phyloP scores from a whole-genome alignment of 2,113 vertebrate genomes.

The Colius striatus region DNA sequence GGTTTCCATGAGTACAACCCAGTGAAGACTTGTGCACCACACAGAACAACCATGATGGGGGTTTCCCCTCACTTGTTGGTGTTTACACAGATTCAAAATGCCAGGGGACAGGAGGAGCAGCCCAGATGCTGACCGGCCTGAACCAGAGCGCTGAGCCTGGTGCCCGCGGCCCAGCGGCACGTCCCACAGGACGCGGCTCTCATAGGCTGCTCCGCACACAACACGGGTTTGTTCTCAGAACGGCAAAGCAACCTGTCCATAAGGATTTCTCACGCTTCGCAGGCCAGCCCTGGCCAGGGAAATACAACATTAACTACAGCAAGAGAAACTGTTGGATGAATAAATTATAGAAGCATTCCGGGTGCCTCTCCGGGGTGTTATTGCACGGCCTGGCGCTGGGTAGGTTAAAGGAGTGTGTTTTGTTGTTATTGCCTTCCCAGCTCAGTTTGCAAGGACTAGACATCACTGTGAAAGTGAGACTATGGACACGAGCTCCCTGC shows the following conservation, averaged over 20 bases:
- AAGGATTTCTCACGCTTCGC: constrained; percentile 69
- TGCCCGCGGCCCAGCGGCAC: background rate
- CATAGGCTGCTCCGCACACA: constrained; percentile 45
- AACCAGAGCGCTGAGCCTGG: too few relatives aligned
- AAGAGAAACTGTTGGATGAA: constrained; percentile 63
- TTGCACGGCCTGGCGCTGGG: background rate
- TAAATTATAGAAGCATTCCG: constrained; percentile 71
- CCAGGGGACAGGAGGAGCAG: background rate
- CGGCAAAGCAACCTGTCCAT: constrained; percentile 71
- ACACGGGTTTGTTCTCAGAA: constrained; percentile 45
- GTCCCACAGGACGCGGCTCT: constrained; percentile 17
- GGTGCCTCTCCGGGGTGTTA: constrained; percentile 59
- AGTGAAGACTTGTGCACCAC: background rate
- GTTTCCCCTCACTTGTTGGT: background rate
- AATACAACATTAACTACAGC: constrained; percentile 67
- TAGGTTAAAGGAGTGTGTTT: constrained; percentile 67
- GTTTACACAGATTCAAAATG: background rate
- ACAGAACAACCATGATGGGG: rapidly evolving
- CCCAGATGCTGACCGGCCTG: background rate
- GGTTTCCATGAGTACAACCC: background rate
- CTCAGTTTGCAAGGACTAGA: background rate
- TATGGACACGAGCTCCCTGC: constrained; percentile 3
- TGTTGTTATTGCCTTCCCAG: constrained; percentile 16
- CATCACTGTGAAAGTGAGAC: constrained; percentile 34
- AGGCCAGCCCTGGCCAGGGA: constrained; percentile 46